A percentile compares a stretch with the other conserved stretches of the same genome.
Evolutionary conservation across 2,888 invertebrate genomes (phyloP).

Genomic region (Calliscelio sp.): DNA sequence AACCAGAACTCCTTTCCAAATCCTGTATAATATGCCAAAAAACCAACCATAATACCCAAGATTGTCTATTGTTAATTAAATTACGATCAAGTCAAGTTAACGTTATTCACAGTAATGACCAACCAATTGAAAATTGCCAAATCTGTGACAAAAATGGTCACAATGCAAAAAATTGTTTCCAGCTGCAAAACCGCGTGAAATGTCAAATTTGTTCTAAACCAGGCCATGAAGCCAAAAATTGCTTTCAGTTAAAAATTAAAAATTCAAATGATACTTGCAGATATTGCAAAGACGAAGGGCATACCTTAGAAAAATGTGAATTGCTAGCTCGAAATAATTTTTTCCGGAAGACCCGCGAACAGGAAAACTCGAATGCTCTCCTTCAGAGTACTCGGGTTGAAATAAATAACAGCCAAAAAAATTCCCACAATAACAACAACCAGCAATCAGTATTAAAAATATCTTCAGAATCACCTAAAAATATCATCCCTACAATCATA

Average conservation of each 20-base stretch:
- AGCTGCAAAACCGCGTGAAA: background rate
- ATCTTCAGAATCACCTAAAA: too few relatives aligned
- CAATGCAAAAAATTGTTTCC: slow-evolving; percentile 34
- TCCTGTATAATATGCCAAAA: background rate
- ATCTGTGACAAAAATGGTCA: slow-evolving; percentile 16
- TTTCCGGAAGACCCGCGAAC: background rate
- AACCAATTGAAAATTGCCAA: slow-evolving; percentile 33
- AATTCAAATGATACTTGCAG: slow-evolving; percentile 2
- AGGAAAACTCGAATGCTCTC: background rate
- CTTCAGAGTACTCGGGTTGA: background rate
- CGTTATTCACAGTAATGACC: background rate
- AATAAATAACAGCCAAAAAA: too few relatives aligned
- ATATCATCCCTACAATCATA: background rate
- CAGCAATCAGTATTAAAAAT: too few relatives aligned
- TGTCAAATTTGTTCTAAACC: background rate
- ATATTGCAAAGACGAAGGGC: background rate
- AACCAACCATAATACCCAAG: background rate
- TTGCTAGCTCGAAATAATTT: background rate
- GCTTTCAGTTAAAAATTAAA: background rate
- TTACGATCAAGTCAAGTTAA: slow-evolving; percentile 6
- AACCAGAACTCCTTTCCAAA: too few relatives aligned
- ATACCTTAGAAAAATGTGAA: background rate
- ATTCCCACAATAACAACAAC: too few relatives aligned
- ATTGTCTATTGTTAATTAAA: background rate
- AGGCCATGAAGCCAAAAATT: slow-evolving; percentile 22